Base-by-base conservation (phyloP, 23 tunicate genomes). In the Trididemnum nubilum region DNA sequence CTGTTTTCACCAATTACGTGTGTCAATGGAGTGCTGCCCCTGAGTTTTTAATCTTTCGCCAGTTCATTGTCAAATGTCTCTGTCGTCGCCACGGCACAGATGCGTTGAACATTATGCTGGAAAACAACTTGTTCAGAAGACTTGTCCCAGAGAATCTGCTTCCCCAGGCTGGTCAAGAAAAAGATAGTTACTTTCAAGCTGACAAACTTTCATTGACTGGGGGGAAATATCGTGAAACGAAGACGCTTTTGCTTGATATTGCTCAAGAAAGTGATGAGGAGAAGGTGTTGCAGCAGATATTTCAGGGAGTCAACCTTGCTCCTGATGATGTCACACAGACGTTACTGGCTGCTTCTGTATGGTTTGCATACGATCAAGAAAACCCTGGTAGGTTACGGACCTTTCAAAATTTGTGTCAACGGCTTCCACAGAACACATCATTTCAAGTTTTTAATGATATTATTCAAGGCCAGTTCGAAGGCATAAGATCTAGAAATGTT, bases 81-180 rank as follows among this genome's bases (percentile, higher is more conserved):
- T 85, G 88, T 61, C 82, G 77, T n/a, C 77, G 77, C 12, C 50
- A 75, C 36, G 88, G 88, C 19, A 44, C 72, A 29, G 69, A 66
- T 65, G 64, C 75, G 24, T 38, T 85, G 27, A 30, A 77, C 69
- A 38, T 77, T 36, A 2, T 85, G 76, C 34, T 85, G n/a, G 36
- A 64, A 26, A 44, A 85, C 33, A 35, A 65, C 22, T 34, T 29
- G 33, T 85, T 51, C 52, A 76, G 67, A 44, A 19, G 21, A 2
- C 69, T 77, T 7, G 50, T 77, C 25, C 88, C 87, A 19, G 54
- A 35, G 27, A 74, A 83, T 7, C 61, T 83, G 24, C 87, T 76
- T 24, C 24, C 39, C 1, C 12, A 44, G 15, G 33, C 26, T 2
- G 25, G 32, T 32, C 51, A 83, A 39, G 67, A 65, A 30, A 34